These are phyloP conservation scores for Dexiosoma caninum DNA, from an alignment of 2,888 invertebrate genomes.

Conservation along the genomic window DNA sequence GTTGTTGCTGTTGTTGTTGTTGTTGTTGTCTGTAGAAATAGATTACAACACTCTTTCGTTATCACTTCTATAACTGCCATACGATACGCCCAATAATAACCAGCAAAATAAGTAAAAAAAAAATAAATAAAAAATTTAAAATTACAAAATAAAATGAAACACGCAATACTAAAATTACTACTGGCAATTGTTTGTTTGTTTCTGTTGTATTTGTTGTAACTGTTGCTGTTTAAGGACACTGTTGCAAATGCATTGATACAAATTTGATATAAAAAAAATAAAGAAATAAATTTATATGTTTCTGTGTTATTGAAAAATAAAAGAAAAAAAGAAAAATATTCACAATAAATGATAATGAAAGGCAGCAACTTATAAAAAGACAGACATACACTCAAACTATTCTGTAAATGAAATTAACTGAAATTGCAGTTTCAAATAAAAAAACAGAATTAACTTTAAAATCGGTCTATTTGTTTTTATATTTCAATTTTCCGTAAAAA, in stretches of 20 bases:
- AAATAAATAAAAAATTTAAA: neutral
- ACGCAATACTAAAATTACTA: constrained; percentile 45
- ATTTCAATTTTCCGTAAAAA: too few relatives aligned
- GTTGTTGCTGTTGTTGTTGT: too few relatives aligned
- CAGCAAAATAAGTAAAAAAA: neutral
- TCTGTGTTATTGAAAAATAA: neutral
- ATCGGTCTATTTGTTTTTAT: neutral
- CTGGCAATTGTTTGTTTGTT: neutral
- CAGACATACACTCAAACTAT: neutral
- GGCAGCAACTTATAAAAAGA: constrained; percentile 6
- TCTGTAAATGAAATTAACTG: too few relatives aligned
- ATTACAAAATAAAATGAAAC: constrained; percentile 24
- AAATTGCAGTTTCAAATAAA: too few relatives aligned
- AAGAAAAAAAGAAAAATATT: constrained; percentile 8
- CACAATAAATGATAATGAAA: neutral
- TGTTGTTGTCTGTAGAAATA: constrained; percentile 20
- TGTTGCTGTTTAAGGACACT: constrained; percentile 40
- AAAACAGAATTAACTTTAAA: too few relatives aligned
- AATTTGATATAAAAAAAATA: too few relatives aligned
- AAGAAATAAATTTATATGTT: neutral
- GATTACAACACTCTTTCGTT: constrained; percentile 47
- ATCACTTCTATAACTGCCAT: constrained; percentile 12
- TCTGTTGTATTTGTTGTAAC: neutral
- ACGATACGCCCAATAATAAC: constrained; percentile 50
- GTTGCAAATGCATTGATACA: neutral